Evolutionary conservation across 1,140 invertebrate species (phyloP), one percentile per base, ranked within the genome.

Genomic region (Neuroterus valhalla): DNA sequence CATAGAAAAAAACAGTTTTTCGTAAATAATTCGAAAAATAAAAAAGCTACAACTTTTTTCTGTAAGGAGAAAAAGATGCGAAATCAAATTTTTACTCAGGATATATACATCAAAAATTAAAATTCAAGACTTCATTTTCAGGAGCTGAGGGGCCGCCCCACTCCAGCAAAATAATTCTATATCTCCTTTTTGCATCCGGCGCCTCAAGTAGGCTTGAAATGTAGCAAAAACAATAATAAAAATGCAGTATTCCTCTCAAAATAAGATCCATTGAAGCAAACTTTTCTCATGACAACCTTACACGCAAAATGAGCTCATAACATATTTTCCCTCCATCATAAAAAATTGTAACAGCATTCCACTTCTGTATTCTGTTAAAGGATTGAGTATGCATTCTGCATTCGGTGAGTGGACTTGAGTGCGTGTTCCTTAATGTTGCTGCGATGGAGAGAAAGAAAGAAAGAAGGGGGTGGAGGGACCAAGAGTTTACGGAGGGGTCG

Each of bases 391-490:
- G 52, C 52, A 62, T 62, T 62, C 52, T 62, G 52, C 21, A 62
- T 62, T 48, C 14, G 46, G 6, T 48, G 46, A 48, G 52, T 23
- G 52, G 12, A 26, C 26, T 14, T 19, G 46, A 48, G 52, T 23
- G 52, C 21, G 52, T 62, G 21, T 62, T 62, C n/a, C 52, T 62
- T 62, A 62, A 62, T 62, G 52, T 62, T 62, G 52, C 23, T 15
- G 12, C 52, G 52, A 62, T 31, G 21, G 26, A 26, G 52, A 62
- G 21, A 23, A 55, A 55, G 17, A 15, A 48, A 17, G 77, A 79
- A 81, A 81, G 77, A 81, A 78, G 77, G 77, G 26, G 74, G 46
- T 52, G 73, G 62, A 19, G 45, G 76, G 77, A 19, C 71, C 42
- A 42, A 71, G 67, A 19, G 45, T 17, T 44, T 21, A 19, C 42